These are phyloP conservation scores for Lordiphosa mommai DNA, from an alignment of 1,140 invertebrate genomes.

Conservation along the genomic window DNA sequence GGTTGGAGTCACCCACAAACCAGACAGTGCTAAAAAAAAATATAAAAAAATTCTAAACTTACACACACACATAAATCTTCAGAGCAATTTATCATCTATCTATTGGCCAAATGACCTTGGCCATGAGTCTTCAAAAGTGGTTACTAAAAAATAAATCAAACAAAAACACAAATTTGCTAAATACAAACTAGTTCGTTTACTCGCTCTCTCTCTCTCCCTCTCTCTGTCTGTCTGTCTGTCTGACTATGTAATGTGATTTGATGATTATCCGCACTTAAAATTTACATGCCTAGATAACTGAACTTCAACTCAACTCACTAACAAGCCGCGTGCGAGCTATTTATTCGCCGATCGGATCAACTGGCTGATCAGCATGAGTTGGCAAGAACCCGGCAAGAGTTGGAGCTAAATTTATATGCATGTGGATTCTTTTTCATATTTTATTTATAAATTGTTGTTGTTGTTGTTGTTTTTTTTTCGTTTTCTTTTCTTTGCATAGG, in stretches of 20 bases:
- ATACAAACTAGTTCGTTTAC: slow-evolving; percentile 31
- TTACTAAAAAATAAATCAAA: slow-evolving; percentile 33
- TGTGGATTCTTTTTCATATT: slow-evolving; percentile 31
- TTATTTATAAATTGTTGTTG: slow-evolving; percentile 38
- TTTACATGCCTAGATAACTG: slow-evolving; percentile 16
- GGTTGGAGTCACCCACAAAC: not conserved
- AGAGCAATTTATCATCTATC: slow-evolving; percentile 47
- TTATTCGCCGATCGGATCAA: not conserved
- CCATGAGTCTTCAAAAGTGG: slow-evolving; percentile 61
- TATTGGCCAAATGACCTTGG: slow-evolving; percentile 50
- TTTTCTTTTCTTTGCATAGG: slow-evolving; percentile 13
- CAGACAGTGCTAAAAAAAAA: slow-evolving; percentile 9
- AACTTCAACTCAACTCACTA: too few species aligned
- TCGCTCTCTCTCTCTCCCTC: not conserved
- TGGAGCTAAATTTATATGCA: slow-evolving; percentile 3
- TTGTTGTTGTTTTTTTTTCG: not conserved
- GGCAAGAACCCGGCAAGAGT: slow-evolving; percentile 34
- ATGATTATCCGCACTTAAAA: slow-evolving; percentile 37
- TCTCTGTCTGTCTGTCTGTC: not conserved
- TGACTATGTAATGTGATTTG: slow-evolving; percentile 1
- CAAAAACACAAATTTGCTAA: slow-evolving; percentile 27
- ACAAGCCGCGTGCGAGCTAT: too few species aligned
- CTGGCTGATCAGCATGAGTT: slow-evolving; percentile 41
- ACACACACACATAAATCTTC: slow-evolving; percentile 8
- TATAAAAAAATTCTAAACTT: slow-evolving; percentile 21